Evolutionary conservation across 2,113 vertebrate species (phyloP), one percentile per base, ranked within the genome.

Genomic region (Stegastes partitus): DNA sequence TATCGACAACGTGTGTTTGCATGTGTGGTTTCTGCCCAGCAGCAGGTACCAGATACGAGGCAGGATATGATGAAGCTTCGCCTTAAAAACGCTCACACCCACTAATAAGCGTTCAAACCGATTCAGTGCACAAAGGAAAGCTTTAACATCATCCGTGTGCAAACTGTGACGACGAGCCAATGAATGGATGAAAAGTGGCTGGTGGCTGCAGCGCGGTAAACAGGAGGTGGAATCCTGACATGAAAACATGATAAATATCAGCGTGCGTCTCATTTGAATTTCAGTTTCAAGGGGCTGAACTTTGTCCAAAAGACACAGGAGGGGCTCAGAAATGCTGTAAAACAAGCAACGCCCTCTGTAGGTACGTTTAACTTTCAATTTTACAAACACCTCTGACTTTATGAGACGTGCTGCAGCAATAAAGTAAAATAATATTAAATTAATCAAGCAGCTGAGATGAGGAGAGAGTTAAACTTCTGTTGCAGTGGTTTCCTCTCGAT

Each of bases 241-340:
- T 53, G 18, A 79, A 49, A 18, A 68, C 14, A 4, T 55, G 23
- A 83, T 57, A 59, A 57, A 68, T 58, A 77, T 68, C 55, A 72
- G 50, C 56, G 57, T 42, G 56, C 44, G 58, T 65, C 61, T 49
- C 42, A 55, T 54, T 65, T 80, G 42, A 66, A 73, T 81, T 77
- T 84, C 67, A 73, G 77, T 80, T 76, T 77, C 56, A 72, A 37
- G 34, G 50, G 31, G 34, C 49, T 75, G 54, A 70, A 65, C 7
- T 16, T 44, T 5, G 9, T 19, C 9, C 31, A 67, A 12, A 28
- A 10, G 18, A 21, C n/a, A 51, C 31, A 45, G 18, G 18, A 26
- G 9, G n/a, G 22, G 34, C 16, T 68, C 15, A 55, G 5, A 55
- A 55, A 44, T 7, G 37, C 34, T 9, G 47, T 2, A 45, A 2